These are phyloP conservation scores for Coleophora flavipennella DNA, from an alignment of 2,888 invertebrate genomes.

Conservation along the genomic window DNA sequence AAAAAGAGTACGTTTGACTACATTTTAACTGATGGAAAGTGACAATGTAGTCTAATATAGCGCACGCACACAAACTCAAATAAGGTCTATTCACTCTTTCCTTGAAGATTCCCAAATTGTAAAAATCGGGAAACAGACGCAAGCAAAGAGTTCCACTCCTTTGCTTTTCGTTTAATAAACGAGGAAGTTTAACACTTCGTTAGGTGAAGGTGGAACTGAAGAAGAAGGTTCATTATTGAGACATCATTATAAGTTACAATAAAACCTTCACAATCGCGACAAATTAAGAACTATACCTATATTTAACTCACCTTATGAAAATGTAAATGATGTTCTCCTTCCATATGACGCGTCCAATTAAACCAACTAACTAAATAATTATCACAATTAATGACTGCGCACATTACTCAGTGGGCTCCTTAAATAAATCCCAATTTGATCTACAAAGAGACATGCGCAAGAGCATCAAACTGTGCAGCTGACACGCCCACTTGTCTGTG, in stretches of 20 bases:
- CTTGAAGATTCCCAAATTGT: too few relatives aligned
- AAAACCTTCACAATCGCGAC: not conserved
- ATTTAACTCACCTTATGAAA: conserved; percentile 1
- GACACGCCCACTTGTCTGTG: conserved; percentile 45
- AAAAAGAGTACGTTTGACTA: too few relatives aligned
- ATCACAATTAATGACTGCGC: conserved; percentile 64
- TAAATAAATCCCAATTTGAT: conserved; percentile 62
- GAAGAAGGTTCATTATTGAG: not conserved
- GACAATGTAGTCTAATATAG: too few relatives aligned
- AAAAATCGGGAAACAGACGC: too few relatives aligned
- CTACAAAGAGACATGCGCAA: conserved; percentile 34
- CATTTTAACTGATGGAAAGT: too few relatives aligned
- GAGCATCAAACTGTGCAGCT: conserved; percentile 28
- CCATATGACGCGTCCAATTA: conserved; percentile 60
- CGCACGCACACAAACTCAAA: too few relatives aligned
- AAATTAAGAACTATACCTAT: conserved; percentile 1
- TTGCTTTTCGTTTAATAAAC: too few relatives aligned
- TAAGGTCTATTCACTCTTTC: too few relatives aligned
- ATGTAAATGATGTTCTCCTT: conserved; percentile 1
- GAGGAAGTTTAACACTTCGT: too few relatives aligned
- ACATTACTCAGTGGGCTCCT: conserved; percentile 50
- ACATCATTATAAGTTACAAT: too few relatives aligned
- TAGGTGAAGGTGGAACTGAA: too few relatives aligned
- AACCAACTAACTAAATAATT: conserved; percentile 66
- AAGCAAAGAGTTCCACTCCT: too few relatives aligned